Evolutionary conservation across 2,797 vertebrate genomes (phyloP).

Genomic region (Myioborus miniatus): DNA sequence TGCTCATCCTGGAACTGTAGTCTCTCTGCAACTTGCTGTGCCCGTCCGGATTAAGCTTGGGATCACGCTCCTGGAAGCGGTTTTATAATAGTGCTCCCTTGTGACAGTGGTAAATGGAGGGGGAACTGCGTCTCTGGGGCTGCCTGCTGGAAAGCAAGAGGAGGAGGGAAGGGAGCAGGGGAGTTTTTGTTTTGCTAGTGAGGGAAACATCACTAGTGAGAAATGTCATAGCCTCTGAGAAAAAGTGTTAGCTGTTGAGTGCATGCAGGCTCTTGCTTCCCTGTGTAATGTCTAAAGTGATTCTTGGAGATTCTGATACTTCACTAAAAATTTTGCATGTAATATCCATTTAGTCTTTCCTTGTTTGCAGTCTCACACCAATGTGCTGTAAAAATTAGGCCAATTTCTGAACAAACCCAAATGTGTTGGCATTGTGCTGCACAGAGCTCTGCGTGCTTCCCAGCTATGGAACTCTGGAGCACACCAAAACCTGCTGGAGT

Average conservation of each 20-base stretch:
- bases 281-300: background rate
- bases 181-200: background rate
- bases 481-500: slow-evolving; percentile 8
- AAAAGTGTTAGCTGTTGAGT: background rate
- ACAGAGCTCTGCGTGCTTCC: background rate
- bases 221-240: background rate
- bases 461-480: background rate
- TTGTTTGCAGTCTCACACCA: background rate
- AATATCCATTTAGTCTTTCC: background rate
- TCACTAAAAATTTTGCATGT: background rate
- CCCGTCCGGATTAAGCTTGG: background rate
- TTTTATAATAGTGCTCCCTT: background rate
- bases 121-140: background rate
- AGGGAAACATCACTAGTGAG: background rate
- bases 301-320: background rate
- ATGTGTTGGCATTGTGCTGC: slow-evolving; percentile 1
- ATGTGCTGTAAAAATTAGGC: background rate
- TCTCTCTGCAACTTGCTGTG: rapidly evolving
- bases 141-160: background rate
- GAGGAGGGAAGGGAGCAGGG: background rate
- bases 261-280: background rate
- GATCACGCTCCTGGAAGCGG: background rate
- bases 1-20: background rate
- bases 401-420: slow-evolving; percentile 57
- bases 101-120: background rate